These are phyloP conservation scores for Amphiprion ocellaris DNA, from an alignment of 2,113 vertebrate genomes.

Conservation along the genomic window DNA sequence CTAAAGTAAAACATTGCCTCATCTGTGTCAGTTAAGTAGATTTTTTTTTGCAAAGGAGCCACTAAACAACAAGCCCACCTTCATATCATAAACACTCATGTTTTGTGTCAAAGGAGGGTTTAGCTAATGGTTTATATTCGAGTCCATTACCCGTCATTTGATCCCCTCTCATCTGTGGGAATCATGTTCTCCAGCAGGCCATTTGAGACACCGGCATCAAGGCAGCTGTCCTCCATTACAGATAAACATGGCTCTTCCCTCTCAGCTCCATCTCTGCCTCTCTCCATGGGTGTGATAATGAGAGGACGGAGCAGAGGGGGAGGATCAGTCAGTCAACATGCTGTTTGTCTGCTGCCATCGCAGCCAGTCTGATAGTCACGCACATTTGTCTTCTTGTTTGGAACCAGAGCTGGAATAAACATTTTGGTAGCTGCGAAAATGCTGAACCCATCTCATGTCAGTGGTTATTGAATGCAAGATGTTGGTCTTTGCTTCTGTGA, in stretches of 20 bases:
- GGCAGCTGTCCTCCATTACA: conserved; percentile 65
- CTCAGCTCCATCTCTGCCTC: conserved; percentile 45
- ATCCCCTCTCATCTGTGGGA: conserved; percentile 57
- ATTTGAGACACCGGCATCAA: conserved; percentile 66
- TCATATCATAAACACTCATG: conserved; percentile 18
- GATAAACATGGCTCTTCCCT: conserved; percentile 55
- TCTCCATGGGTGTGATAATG: conserved; percentile 46
- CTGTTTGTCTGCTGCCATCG: conserved; percentile 29
- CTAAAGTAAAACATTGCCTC: neutral
- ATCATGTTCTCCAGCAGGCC: conserved; percentile 64
- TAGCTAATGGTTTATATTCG: conserved; percentile 58
- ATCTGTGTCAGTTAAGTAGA: neutral
- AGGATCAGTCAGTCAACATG: conserved; percentile 46
- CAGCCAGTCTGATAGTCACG: neutral
- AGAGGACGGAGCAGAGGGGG: conserved; percentile 29
- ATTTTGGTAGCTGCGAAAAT: neutral
- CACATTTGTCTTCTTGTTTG: neutral
- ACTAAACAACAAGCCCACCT: neutral
- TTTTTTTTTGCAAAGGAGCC: neutral
- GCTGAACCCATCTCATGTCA: neutral
- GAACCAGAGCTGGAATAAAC: conserved; percentile 14
- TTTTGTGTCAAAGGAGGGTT: conserved; percentile 11
- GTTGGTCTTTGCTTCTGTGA: conserved; percentile 26
- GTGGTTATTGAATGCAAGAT: neutral
- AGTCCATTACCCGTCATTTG: conserved; percentile 63